Evolutionary conservation across 92 coral and sea anemone species (phyloP), one percentile per base, ranked within the genome.

Genomic region (Pocillopora grandis): DNA sequence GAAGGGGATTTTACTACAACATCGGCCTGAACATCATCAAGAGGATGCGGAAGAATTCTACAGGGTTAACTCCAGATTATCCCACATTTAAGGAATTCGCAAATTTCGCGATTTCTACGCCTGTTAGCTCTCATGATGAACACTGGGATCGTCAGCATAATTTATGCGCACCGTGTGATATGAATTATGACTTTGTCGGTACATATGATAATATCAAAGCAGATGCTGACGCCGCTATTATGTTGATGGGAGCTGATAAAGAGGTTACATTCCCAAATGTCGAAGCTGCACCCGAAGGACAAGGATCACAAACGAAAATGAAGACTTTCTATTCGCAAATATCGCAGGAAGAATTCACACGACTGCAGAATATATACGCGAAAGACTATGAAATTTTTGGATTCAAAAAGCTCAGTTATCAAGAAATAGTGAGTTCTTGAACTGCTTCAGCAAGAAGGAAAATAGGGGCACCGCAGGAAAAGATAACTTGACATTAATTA

Each of bases 21-120:
- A 69, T 78, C 62, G 93, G 91, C 67, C 52, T 10, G 65, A 52
- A 83, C 15, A 85, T 87, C 61, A 57, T 79, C 36, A 81, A 73
- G 63, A 77, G 80, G 20, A 71, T 58, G 42, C 77, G 86, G 10
- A 71, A 72, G 57, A 70, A 69, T 69, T 80, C 52, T 16, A 66
- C 84, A 9, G 57, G 63, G 18, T 36, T 67, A 52, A 71, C 20
- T 1, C 36, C 60, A 2, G 83, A 75, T 20, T 52, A 76, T 16
- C 66, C 81, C 15, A 70, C 89, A 2, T 90, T 87, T 80, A 76
- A 63, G 56, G 93, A 90, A 75, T 90, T 90, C 76, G 88, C 87
- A 0, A 73, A 82, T 55, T 90, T 82, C 57, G n/a, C 87, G 18
- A 84, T 82, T 5, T 18, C 74, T 77, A 23, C 49, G 77, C 31